phyloP scores from a whole-genome alignment of 2,888 invertebrate species.

The Sphaeridia pumilis region DNA sequence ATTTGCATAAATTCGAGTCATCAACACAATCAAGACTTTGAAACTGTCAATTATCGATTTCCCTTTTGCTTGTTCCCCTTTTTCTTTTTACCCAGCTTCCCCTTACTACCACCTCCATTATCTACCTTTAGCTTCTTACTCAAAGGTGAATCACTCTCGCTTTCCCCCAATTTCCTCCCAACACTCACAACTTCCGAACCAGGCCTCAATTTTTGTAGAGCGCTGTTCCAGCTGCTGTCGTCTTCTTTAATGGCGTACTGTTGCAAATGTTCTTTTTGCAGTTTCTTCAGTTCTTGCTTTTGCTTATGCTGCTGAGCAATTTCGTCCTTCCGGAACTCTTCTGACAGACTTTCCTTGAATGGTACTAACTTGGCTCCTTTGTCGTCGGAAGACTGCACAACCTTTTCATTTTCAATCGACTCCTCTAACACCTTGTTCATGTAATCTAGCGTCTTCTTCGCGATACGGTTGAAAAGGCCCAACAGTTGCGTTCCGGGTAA shows the following conservation, averaged over 20 bases:
- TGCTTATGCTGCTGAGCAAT: conserved; percentile 65
- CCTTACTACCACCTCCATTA: too few relatives aligned
- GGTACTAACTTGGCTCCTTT: conserved; percentile 39
- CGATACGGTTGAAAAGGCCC: conserved; percentile 72
- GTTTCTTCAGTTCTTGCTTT: conserved; percentile 57
- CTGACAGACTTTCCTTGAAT: conserved; percentile 52
- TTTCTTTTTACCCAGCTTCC: too few relatives aligned
- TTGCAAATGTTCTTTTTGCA: conserved; percentile 63
- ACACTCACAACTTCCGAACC: too few relatives aligned
- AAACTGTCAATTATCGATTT: too few relatives aligned
- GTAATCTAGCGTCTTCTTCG: conserved; percentile 47
- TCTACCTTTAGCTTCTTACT: too few relatives aligned
- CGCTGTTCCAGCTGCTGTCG: conserved; percentile 70
- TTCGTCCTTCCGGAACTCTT: conserved; percentile 67
- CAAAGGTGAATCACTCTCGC: too few relatives aligned
- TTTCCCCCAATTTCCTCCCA: too few relatives aligned
- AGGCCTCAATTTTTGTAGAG: conserved; percentile 39
- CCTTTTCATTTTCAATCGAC: neutral
- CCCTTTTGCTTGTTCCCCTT: too few relatives aligned
- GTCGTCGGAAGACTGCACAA: conserved; percentile 39
- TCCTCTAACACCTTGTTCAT: conserved; percentile 27
- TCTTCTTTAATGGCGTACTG: conserved; percentile 78
- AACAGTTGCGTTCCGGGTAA: conserved; percentile 73
- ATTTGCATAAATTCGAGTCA: too few relatives aligned
- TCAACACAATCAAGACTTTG: too few relatives aligned